A percentile compares a stretch with the other conserved stretches of the same genome.
Conservation (phyloP, 2,888 invertebrate species). For the Exocentrus adspersus region DNA sequence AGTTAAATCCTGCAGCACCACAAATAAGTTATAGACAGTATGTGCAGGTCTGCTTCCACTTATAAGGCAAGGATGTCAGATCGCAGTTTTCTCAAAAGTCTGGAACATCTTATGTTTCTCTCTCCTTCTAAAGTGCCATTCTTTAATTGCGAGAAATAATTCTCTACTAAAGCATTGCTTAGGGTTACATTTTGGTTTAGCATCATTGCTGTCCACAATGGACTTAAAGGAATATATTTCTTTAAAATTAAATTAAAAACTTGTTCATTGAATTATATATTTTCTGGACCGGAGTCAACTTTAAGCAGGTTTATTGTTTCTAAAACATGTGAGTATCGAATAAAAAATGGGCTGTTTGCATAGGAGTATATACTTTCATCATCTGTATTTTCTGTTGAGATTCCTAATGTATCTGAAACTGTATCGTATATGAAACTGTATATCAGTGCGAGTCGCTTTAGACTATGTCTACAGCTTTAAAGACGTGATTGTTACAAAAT, state of each 20-base stretch:
- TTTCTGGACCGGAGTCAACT: not conserved
- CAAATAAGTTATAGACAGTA: no score
- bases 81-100: not conserved
- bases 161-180: not conserved
- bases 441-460: not conserved
- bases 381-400: not conserved
- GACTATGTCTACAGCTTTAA: not conserved
- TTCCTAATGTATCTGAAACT: not conserved
- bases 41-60: not conserved
- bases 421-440: not conserved
- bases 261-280: not conserved
- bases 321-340: not conserved
- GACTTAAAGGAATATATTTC: not conserved
- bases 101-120: not conserved
- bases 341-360: slow-evolving; percentile 18
- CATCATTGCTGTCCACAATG: not conserved
- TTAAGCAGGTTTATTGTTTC: not conserved
- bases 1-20: no score
- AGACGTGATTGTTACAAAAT: not conserved
- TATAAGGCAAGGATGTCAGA: not conserved
- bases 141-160: not conserved
- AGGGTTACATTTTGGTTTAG: not conserved
- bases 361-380: slow-evolving; percentile 7
- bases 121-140: not conserved
- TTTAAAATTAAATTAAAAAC: not conserved